These are phyloP conservation scores for Girardinichthys multiradiatus DNA, from an alignment of 2,113 vertebrate species.

Conservation along the genomic window DNA sequence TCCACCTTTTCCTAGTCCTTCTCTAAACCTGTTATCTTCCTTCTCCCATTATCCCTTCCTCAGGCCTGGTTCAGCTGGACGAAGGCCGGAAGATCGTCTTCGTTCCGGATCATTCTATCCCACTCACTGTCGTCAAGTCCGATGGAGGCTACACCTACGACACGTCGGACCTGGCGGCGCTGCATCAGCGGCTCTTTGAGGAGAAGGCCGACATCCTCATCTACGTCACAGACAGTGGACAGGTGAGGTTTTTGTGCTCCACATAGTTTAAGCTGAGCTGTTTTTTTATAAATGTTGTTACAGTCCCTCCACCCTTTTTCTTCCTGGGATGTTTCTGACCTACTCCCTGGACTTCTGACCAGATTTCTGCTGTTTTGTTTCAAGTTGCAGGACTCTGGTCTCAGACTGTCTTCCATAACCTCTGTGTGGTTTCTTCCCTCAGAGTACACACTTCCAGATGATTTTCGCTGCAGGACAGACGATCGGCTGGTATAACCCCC, in stretches of 20 bases:
- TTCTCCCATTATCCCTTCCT: not conserved
- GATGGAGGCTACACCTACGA: slow-evolving; percentile 97
- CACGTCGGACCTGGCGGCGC: slow-evolving; percentile 93
- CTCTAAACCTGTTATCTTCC: not conserved
- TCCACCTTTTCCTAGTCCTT: not conserved
- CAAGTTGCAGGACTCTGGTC: not conserved
- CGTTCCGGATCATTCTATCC: slow-evolving; percentile 86
- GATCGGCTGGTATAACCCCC: slow-evolving; percentile 95
- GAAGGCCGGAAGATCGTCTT: slow-evolving; percentile 94
- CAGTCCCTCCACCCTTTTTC: too few relatives aligned
- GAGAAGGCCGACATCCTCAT: slow-evolving; percentile 91
- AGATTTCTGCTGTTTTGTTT: not conserved
- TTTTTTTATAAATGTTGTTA: too few relatives aligned
- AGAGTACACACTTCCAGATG: slow-evolving; percentile 90
- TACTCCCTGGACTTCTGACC: too few relatives aligned
- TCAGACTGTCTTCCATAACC: not conserved
- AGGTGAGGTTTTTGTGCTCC: slow-evolving; percentile 77
- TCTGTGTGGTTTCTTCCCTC: slow-evolving; percentile 7
- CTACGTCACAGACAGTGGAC: slow-evolving; percentile 94
- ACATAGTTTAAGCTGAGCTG: too few relatives aligned
- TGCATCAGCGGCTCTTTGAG: slow-evolving; percentile 85
- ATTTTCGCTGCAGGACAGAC: slow-evolving; percentile 89
- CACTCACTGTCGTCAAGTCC: slow-evolving; percentile 91
- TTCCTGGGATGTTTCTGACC: too few relatives aligned
- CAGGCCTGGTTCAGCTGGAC: slow-evolving; percentile 89